These are phyloP conservation scores for Eciton burchellii DNA, from an alignment of 1,140 invertebrate species.

Conservation along the genomic window DNA sequence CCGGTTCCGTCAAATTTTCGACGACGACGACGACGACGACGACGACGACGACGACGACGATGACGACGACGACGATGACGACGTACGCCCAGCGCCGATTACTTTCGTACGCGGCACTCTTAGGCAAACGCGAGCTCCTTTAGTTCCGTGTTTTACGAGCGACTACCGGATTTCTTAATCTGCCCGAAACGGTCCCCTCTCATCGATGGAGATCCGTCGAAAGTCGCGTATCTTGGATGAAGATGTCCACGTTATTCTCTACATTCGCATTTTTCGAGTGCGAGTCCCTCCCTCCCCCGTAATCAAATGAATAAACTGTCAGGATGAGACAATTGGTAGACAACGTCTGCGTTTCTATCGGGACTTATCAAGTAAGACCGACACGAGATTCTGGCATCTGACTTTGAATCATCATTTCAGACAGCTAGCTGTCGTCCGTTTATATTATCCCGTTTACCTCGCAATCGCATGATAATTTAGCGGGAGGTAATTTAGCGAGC, in stretches of 20 bases:
- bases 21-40: constrained; percentile 49
- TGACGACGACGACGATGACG: constrained; percentile 56
- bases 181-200: not conserved
- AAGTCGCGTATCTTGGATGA: not conserved
- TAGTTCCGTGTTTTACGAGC: not conserved
- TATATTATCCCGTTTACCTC: no score
- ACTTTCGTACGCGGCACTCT: constrained; percentile 41
- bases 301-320: not conserved
- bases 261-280: not conserved
- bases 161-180: constrained; percentile 32
- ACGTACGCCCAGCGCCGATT: constrained; percentile 44
- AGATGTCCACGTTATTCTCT: not conserved
- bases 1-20: constrained; percentile 66
- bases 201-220: constrained; percentile 12
- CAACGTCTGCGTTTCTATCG: no score
- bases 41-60: constrained; percentile 29
- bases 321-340: not conserved
- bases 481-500: no score
- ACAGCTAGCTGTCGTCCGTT: no score
- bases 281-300: not conserved
- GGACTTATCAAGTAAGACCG: no score
- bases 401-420: no score
- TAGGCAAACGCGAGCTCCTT: constrained; percentile 10
- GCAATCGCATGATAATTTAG: no score
- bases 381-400: no score